Conservation (phyloP, 2,888 invertebrate genomes). For the Elgonia sp. region DNA sequence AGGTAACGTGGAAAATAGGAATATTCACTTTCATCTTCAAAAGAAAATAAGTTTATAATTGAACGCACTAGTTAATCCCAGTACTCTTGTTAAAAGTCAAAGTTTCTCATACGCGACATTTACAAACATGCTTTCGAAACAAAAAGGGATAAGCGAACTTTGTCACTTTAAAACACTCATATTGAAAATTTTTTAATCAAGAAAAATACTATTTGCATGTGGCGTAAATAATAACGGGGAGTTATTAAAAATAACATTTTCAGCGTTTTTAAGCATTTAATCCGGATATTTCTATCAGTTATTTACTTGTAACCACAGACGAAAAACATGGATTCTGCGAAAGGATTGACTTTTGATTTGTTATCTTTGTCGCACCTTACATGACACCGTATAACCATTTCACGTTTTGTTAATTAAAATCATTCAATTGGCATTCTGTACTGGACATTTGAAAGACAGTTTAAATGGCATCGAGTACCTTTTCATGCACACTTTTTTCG, state of each 20-base stretch:
- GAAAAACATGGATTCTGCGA: neutral
- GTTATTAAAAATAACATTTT: neutral
- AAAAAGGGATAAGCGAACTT: slow-evolving; percentile 5
- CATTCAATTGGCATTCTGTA: slow-evolving; percentile 32
- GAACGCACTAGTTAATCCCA: slow-evolving; percentile 3
- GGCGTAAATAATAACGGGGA: neutral
- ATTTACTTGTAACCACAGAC: slow-evolving; percentile 15
- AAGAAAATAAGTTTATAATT: slow-evolving; percentile 25
- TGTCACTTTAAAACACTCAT: neutral
- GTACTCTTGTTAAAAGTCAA: slow-evolving; percentile 12
- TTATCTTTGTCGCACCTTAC: slow-evolving; percentile 34
- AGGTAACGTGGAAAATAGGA: too few relatives aligned
- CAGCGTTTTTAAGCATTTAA: neutral
- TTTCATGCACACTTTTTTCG: slow-evolving; percentile 42
- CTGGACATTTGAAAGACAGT: slow-evolving; percentile 48
- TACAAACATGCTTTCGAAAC: slow-evolving; percentile 11
- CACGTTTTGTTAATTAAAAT: slow-evolving; percentile 52
- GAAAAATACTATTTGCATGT: neutral
- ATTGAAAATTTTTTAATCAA: slow-evolving; percentile 2
- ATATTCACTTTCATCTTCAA: neutral
- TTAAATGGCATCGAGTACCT: slow-evolving; percentile 25
- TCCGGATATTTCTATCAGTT: neutral
- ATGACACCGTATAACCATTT: slow-evolving; percentile 18
- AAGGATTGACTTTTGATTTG: neutral
- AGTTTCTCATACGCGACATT: slow-evolving; percentile 13